Conservation (phyloP, 2,888 invertebrate species). For the Athripsodes cinereus region DNA sequence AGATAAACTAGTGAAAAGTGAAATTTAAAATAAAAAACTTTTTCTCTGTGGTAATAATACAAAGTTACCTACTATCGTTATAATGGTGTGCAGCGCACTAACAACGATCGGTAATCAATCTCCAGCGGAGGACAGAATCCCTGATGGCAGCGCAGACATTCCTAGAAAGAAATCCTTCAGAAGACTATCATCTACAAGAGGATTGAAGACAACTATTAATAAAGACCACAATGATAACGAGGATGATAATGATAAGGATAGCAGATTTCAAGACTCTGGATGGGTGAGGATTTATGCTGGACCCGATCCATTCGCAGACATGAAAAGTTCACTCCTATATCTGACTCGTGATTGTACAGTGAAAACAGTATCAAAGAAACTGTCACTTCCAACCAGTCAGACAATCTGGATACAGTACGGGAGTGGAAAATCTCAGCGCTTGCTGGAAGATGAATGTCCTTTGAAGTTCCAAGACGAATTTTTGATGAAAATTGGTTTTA, state of each 20-base stretch:
- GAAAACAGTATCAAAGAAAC: conserved; percentile 45
- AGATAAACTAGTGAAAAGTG: conserved; percentile 9
- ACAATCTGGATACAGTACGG: conserved; percentile 54
- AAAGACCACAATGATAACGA: conserved; percentile 21
- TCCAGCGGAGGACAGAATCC: conserved; percentile 10
- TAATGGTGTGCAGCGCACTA: conserved; percentile 50
- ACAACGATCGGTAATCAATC: conserved; percentile 41
- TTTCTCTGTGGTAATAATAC: background rate
- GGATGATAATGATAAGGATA: conserved; percentile 26
- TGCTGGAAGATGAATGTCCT: conserved; percentile 52
- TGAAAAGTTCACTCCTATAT: conserved; percentile 51
- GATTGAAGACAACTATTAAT: conserved; percentile 38
- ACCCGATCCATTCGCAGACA: conserved; percentile 45
- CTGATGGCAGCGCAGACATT: conserved; percentile 27
- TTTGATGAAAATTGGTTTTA: conserved; percentile 54
- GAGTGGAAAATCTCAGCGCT: conserved; percentile 49
- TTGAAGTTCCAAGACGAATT: conserved; percentile 57
- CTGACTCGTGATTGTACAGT: conserved; percentile 53
- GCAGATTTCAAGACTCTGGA: conserved; percentile 33
- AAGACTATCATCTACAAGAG: conserved; percentile 48
- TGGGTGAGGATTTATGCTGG: conserved; percentile 60
- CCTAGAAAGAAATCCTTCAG: conserved; percentile 40
- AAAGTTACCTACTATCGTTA: too few relatives aligned
- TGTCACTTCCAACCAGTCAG: conserved; percentile 46
- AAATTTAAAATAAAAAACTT: conserved; percentile 4